Base-by-base conservation (phyloP, 2,113 vertebrate genomes). In the Ophiodon elongatus region DNA sequence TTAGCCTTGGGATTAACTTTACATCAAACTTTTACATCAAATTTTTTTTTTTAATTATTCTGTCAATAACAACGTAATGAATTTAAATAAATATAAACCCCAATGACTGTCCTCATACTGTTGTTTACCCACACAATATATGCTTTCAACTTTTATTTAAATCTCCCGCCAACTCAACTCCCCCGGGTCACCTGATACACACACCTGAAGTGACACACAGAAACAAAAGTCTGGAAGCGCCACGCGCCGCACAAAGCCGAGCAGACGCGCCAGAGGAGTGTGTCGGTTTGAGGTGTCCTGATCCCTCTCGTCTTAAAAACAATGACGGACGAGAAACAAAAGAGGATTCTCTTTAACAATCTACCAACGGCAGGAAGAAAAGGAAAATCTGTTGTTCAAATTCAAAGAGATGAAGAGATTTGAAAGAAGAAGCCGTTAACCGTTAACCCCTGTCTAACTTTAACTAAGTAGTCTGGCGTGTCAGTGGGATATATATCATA, bases 111-210 rank as follows among this genome's bases (percentile, higher is more conserved):
- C 47, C 35, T 29, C 50, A 25, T 56, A 4, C 21, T n/a, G 31
- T 37, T 39, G 14, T 75, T 75, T 11, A 37, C 2, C 25, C 4
- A 33, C n/a, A 41, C 13, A 9, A 17, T 1, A 17, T 15, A n/a
- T 6, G 39, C 54, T 62, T 60, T 60, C 2, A 64, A 23, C 15
- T 50, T 79, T 90, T 90, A 77, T 90, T 90, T 73, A 41, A 91
- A 91, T 73, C 7, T 88, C 77, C 89, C 86, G 68, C 85, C 82
- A 19, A 10, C 33, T 25, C 9, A n/a, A 1, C 57, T 6, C 21
- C 14, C 63, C 7, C 33, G 31, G 27, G 75, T 80, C 73, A 91
- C 52, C 67, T 57, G 81, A 90, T 82, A 86, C 81, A 76, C 57
- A 33, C 66, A 69, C 74, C 81, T 79, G 29, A 47, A 2, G 62